Percentiles rank a stretch among this genome's conserved stretches.
Conservation (phyloP, 2,113 vertebrate species). For the Beaufortia kweichowensis region DNA sequence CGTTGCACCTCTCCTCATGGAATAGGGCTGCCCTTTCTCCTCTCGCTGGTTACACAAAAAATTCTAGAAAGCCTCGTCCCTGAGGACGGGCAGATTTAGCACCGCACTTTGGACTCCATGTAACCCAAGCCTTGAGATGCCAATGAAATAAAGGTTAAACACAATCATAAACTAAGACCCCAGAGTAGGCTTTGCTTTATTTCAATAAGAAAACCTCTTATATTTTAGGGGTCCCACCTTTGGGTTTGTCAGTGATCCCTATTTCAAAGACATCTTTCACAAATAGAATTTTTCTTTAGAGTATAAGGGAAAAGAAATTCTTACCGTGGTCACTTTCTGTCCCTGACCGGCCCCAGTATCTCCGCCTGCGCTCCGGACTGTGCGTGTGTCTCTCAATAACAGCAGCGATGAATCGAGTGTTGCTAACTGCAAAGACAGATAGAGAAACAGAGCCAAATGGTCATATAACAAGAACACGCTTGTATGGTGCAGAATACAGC, state of each 20-base stretch:
- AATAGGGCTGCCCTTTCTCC: constrained; percentile 45
- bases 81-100: constrained; percentile 17
- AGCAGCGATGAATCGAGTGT: constrained; percentile 94
- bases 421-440: constrained; percentile 82
- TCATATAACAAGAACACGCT: constrained; percentile 8
- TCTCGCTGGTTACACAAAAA: constrained; percentile 64
- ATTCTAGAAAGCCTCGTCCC: constrained; percentile 23
- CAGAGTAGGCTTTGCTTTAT: constrained; percentile 18
- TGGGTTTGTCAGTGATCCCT: not conserved
- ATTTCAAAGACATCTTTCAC: not conserved
- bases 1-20: constrained; percentile 46
- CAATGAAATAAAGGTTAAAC: constrained; percentile 19
- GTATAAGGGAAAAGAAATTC: constrained; percentile 30
- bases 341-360: constrained; percentile 96
- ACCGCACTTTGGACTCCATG: constrained; percentile 19
- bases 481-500: not conserved
- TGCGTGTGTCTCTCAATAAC: constrained; percentile 96
- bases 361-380: constrained; percentile 90
- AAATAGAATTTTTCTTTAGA: not conserved
- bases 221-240: not conserved
- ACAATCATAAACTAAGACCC: not conserved
- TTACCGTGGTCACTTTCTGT: constrained; percentile 98
- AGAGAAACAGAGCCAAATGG: constrained; percentile 24
- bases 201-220: constrained; percentile 1
- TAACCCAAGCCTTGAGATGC: constrained; percentile 21